These are phyloP conservation scores for Enteromius afrohamiltoni DNA, from an alignment of 2,797 vertebrate genomes.

Conservation along the genomic window DNA sequence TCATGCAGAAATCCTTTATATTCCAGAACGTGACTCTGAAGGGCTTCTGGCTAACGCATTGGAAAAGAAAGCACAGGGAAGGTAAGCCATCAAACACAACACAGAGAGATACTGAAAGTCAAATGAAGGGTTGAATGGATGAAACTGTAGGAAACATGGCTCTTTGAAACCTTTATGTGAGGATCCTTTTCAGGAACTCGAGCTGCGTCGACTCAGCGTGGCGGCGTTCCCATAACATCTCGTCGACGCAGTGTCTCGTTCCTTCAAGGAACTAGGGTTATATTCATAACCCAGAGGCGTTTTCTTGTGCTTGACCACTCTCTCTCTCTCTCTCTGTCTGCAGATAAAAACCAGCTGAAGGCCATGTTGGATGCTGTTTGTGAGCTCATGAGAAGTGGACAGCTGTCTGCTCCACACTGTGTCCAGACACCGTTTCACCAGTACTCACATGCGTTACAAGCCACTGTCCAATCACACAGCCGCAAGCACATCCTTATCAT, in stretches of 20 bases:
- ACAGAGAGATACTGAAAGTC: not conserved
- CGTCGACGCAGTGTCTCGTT: too few relatives aligned
- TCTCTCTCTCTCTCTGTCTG: constrained; percentile 24
- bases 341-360: constrained; percentile 57
- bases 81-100: constrained; percentile 23
- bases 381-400: constrained; percentile 56
- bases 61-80: constrained; percentile 61
- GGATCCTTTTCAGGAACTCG: too few relatives aligned
- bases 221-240: too few relatives aligned
- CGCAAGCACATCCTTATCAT: constrained; percentile 57
- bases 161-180: not conserved
- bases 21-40: constrained; percentile 60
- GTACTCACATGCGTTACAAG: constrained; percentile 55
- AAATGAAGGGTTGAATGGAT: not conserved
- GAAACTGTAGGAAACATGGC: not conserved
- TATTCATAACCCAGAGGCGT: too few relatives aligned
- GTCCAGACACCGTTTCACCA: constrained; percentile 53
- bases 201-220: too few relatives aligned
- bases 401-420: constrained; percentile 49
- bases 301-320: not conserved
- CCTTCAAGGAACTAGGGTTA: too few relatives aligned
- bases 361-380: constrained; percentile 57
- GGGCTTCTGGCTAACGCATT: constrained; percentile 66
- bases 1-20: constrained; percentile 62
- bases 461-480: constrained; percentile 38